A percentile compares a stretch with the other conserved stretches of the same genome.
Evolutionary conservation across 2,797 vertebrate species (phyloP).

Genomic region (Tamandua tetradactyla): DNA sequence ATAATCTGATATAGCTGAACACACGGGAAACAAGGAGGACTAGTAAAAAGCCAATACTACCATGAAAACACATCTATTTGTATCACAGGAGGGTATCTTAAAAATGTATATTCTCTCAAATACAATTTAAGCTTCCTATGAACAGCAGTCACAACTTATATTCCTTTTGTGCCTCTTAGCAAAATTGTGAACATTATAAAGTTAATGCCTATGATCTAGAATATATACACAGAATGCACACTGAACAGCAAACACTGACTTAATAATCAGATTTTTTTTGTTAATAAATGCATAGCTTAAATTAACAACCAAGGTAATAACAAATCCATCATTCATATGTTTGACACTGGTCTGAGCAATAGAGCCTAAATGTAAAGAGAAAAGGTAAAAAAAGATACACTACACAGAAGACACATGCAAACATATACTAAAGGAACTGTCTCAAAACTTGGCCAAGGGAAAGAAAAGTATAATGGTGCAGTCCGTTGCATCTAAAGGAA

Average conservation of each 20-base stretch:
- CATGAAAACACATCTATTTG: neutral
- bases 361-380: neutral
- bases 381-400: neutral
- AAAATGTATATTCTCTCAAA: conserved; percentile 33
- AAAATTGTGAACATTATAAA: conserved; percentile 29
- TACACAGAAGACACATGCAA: neutral
- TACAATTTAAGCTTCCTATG: conserved; percentile 9
- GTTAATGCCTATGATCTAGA: neutral
- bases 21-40: neutral
- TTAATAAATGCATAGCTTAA: neutral
- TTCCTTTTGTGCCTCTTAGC: neutral
- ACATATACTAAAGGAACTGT: neutral
- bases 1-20: neutral
- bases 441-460: neutral
- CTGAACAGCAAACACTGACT: neutral
- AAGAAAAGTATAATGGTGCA: neutral
- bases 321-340: neutral
- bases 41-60: neutral
- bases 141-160: neutral
- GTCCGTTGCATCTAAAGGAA: neutral
- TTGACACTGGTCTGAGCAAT: neutral
- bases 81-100: neutral
- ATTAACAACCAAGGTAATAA: neutral
- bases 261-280: neutral
- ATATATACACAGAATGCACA: neutral